Percentiles rank a stretch among this genome's conserved stretches.
Conservation (phyloP, 2,113 vertebrate genomes). For the Alaudala cheleensis region DNA sequence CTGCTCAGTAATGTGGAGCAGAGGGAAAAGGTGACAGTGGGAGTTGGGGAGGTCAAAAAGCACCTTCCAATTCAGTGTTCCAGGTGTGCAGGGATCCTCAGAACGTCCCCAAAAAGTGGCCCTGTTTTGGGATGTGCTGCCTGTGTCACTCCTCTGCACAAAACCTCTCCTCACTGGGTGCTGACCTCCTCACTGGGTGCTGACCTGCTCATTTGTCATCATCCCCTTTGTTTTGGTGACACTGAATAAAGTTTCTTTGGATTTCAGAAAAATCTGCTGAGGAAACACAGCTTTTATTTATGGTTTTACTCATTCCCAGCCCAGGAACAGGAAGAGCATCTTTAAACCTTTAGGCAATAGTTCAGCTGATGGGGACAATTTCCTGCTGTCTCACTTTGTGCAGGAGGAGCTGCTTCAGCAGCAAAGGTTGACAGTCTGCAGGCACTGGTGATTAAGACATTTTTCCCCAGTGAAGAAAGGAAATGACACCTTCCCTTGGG, state of each 20-base stretch:
- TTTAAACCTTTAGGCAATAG: neutral
- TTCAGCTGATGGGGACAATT: neutral
- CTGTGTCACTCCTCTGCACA: neutral
- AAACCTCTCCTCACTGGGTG: accelerated
- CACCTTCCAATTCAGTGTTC: neutral
- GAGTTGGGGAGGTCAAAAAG: neutral
- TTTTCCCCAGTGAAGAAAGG: conserved; percentile 27
- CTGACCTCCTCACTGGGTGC: accelerated
- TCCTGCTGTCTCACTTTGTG: neutral
- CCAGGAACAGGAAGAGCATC: neutral
- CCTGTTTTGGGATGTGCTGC: neutral
- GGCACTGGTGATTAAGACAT: neutral
- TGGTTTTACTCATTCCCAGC: neutral
- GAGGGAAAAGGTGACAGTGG: neutral
- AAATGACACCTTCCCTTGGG: neutral
- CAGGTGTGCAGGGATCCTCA: neutral
- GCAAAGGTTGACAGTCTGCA: neutral
- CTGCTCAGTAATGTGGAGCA: neutral
- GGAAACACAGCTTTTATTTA: neutral
- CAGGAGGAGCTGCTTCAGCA: neutral
- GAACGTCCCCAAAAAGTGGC: neutral
- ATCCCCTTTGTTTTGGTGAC: neutral
- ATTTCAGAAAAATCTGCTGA: neutral
- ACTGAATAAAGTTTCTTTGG: neutral
- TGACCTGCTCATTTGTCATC: neutral